Conservation (phyloP, 2,113 vertebrate genomes). For the Perca fluviatilis region DNA sequence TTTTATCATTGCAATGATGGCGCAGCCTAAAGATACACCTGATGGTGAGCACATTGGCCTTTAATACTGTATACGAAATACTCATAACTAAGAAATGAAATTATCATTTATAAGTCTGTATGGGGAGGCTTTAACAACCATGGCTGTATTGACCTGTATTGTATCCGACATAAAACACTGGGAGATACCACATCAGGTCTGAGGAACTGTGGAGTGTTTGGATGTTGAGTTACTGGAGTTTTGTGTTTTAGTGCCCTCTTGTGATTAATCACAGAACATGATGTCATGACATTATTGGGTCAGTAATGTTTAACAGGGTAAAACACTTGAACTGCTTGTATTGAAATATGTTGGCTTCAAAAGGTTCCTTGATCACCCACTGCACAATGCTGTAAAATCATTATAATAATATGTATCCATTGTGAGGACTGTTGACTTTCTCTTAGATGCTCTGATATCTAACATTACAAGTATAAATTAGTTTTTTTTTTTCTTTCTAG, state of each 20-base stretch:
- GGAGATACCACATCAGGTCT: background rate
- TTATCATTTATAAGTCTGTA: background rate
- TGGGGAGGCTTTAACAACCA: background rate
- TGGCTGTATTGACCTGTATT: background rate
- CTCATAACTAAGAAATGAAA: background rate
- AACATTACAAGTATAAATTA: background rate
- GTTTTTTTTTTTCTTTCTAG: background rate
- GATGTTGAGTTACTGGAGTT: background rate
- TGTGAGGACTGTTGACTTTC: background rate
- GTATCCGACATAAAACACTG: background rate
- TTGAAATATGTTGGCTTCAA: background rate
- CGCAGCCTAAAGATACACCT: background rate
- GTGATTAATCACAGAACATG: conserved; percentile 45
- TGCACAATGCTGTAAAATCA: background rate
- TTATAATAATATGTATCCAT: background rate
- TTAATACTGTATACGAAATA: background rate
- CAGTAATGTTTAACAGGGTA: background rate
- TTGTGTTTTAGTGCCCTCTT: conserved; percentile 61
- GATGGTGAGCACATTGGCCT: background rate
- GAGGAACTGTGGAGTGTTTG: background rate
- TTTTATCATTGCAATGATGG: background rate
- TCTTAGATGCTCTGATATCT: background rate
- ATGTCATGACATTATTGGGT: background rate
- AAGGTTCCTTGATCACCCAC: background rate
- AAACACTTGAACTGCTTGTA: background rate